These are phyloP conservation scores for Eurytoma adleriae DNA, from an alignment of 2,888 invertebrate genomes.

Conservation along the genomic window DNA sequence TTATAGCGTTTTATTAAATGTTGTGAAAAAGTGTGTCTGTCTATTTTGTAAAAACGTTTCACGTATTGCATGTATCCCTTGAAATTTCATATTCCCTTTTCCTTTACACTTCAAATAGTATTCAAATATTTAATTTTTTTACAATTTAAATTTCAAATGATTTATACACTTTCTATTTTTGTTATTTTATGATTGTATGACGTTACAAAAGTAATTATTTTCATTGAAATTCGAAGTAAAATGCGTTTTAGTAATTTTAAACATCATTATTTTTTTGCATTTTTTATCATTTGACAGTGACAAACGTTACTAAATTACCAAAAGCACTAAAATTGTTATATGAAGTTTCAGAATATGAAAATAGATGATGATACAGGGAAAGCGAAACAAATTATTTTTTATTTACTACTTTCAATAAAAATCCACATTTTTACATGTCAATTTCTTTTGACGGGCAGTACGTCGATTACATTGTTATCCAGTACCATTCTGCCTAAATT, in stretches of 20 bases:
- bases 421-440: too few species aligned
- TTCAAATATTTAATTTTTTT: neutral
- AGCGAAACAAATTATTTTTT: too few species aligned
- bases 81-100: slow-evolving; percentile 14
- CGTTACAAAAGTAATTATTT: neutral
- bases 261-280: too few species aligned
- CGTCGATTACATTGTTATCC: too few species aligned
- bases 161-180: neutral
- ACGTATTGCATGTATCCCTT: slow-evolving; percentile 37
- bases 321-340: too few species aligned
- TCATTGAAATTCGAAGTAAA: neutral
- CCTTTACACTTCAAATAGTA: neutral
- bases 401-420: too few species aligned
- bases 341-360: too few species aligned
- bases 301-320: too few species aligned
- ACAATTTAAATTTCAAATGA: neutral
- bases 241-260: neutral
- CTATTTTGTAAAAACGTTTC: slow-evolving; percentile 49
- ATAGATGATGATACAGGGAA: too few species aligned
- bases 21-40: slow-evolving; percentile 67
- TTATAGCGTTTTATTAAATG: slow-evolving; percentile 76
- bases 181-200: neutral
- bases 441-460: too few species aligned
- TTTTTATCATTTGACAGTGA: too few species aligned
- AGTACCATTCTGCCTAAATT: too few species aligned